Conservation (phyloP, 2,888 invertebrate genomes). For the Eremobia ochroleuca region DNA sequence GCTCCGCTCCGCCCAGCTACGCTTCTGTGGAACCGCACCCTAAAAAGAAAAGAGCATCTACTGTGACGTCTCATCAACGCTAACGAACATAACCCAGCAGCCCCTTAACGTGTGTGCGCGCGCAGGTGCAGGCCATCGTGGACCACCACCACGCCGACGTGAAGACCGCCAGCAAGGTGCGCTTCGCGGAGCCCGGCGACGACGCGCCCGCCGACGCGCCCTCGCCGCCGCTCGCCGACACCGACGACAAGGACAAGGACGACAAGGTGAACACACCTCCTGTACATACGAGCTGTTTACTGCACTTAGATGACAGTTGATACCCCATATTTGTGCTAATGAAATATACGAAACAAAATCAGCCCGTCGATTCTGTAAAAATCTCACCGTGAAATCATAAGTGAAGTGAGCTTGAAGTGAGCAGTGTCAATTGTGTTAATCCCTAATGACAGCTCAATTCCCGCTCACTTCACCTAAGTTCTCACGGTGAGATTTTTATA, state of each 20-base stretch:
- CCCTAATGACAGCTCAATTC: too few species aligned
- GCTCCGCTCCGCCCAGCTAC: too few species aligned
- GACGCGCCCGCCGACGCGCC: conserved; percentile 87
- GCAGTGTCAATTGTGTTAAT: too few species aligned
- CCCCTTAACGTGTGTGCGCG: background rate
- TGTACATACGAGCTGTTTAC: conserved; percentile 32
- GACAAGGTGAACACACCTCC: conserved; percentile 86
- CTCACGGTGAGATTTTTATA: too few species aligned
- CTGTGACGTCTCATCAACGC: conserved; percentile 32
- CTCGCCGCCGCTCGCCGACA: conserved; percentile 87
- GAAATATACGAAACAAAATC: background rate
- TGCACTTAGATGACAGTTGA: conserved; percentile 49
- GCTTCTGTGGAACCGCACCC: too few species aligned
- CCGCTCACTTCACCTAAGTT: too few species aligned
- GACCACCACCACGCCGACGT: conserved; percentile 96
- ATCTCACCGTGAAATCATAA: too few species aligned
- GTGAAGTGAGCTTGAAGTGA: too few species aligned
- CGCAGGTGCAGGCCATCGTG: conserved; percentile 97
- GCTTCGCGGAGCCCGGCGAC: conserved; percentile 95
- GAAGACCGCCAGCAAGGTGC: conserved; percentile 95
- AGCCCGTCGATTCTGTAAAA: too few species aligned
- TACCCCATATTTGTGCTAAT: conserved; percentile 21
- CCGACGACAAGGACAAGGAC: conserved; percentile 87
- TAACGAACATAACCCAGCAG: background rate
- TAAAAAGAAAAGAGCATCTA: conserved; percentile 10